Conservation (phyloP, 2,888 invertebrate genomes). For the Zelleria hepariella region DNA sequence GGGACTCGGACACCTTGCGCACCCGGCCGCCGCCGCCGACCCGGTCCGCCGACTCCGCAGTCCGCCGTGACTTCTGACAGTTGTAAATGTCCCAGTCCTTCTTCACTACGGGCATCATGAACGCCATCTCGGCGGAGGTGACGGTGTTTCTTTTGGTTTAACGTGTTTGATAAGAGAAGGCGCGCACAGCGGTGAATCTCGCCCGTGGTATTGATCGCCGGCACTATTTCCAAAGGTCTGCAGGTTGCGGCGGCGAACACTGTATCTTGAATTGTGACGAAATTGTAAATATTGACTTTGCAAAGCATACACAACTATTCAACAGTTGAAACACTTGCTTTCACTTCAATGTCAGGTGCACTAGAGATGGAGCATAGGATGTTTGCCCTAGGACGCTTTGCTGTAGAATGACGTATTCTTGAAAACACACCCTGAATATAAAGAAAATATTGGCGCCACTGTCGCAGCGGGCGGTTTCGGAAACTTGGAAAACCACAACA, state of each 20-base stretch:
- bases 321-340: conserved; percentile 29
- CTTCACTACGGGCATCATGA: conserved; percentile 96
- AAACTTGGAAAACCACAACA: conserved; percentile 18
- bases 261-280: neutral
- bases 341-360: conserved; percentile 62
- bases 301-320: conserved; percentile 4
- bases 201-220: conserved; percentile 6
- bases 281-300: conserved; percentile 3
- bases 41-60: conserved; percentile 77
- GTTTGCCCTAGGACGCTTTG: conserved; percentile 66
- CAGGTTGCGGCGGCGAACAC: neutral
- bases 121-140: conserved; percentile 83
- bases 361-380: conserved; percentile 41
- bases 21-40: conserved; percentile 57
- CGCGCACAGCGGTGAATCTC: conserved; percentile 18
- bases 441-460: conserved; percentile 67
- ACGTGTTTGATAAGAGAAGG: conserved; percentile 54
- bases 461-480: conserved; percentile 33
- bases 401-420: conserved; percentile 65
- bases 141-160: conserved; percentile 52
- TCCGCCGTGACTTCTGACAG: conserved; percentile 81
- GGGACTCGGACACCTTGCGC: conserved; percentile 81
- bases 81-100: conserved; percentile 95
- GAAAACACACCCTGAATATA: conserved; percentile 68
- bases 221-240: neutral